phyloP scores from a whole-genome alignment of 2,113 vertebrate species.

The Chunga burmeisteri region DNA sequence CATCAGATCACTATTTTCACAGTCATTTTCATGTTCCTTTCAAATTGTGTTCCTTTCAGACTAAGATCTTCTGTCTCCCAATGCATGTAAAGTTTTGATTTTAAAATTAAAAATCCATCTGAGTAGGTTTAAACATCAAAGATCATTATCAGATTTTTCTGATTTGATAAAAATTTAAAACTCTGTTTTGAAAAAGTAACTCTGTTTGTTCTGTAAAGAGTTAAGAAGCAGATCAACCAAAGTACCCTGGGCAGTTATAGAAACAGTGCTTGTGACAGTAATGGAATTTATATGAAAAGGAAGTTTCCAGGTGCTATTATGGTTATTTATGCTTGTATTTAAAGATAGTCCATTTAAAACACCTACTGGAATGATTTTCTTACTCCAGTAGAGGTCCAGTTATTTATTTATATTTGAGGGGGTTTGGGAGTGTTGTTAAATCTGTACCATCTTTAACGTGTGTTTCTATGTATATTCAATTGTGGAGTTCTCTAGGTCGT shows the following conservation, averaged over 20 bases:
- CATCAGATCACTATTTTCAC: neutral
- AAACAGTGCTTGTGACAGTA: neutral
- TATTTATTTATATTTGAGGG: neutral
- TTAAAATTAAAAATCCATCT: neutral
- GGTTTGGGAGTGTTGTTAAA: neutral
- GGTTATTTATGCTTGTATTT: neutral
- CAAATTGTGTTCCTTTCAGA: neutral
- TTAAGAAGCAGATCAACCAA: neutral
- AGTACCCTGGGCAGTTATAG: neutral
- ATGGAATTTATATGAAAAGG: neutral
- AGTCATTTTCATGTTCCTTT: neutral
- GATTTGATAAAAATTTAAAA: neutral
- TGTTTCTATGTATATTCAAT: neutral
- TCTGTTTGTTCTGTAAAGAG: neutral
- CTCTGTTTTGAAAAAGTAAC: neutral
- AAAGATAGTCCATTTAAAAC: neutral
- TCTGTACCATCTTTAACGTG: neutral
- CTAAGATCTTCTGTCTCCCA: neutral
- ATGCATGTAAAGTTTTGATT: neutral
- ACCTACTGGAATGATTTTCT: neutral
- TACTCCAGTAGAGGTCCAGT: neutral
- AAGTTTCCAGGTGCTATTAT: neutral
- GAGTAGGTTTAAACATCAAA: neutral
- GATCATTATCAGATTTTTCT: neutral
- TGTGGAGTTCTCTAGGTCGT: neutral